Evolutionary conservation across 1,140 invertebrate species (phyloP).

Genomic region (Brachystomella parvula): DNA sequence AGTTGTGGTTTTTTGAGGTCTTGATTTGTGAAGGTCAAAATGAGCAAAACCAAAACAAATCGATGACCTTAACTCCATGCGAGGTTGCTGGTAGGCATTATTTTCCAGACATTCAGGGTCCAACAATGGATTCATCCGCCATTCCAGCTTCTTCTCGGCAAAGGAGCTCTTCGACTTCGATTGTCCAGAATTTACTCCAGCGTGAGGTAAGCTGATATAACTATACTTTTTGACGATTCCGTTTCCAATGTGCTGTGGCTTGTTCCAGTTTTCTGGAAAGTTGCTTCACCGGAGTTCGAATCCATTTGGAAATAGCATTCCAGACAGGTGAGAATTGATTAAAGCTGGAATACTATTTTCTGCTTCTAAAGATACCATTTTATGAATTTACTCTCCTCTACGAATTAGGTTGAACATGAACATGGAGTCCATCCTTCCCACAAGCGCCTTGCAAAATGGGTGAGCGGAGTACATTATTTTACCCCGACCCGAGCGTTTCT

Average conservation of each 20-base stretch:
- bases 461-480: not conserved
- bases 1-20: too few relatives aligned
- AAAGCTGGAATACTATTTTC: slow-evolving; percentile 1
- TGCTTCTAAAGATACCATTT: slow-evolving; percentile 8
- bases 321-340: not conserved
- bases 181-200: not conserved
- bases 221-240: not conserved
- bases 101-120: too few relatives aligned
- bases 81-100: too few relatives aligned
- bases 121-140: too few relatives aligned
- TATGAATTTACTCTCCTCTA: slow-evolving; percentile 19
- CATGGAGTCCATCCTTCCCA: slow-evolving; percentile 33
- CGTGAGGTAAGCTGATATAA: not conserved
- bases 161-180: too few relatives aligned
- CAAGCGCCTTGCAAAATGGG: slow-evolving; percentile 18
- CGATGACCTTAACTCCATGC: too few relatives aligned
- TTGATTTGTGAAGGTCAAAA: too few relatives aligned
- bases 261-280: not conserved
- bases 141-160: too few relatives aligned
- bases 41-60: too few relatives aligned
- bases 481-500: not conserved
- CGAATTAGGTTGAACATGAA: slow-evolving; percentile 19
- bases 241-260: not conserved
- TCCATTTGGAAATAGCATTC: not conserved
- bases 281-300: not conserved